Evolutionary conservation across 2,888 invertebrate genomes (phyloP), one percentile per base, ranked within the genome.

Genomic region (Marasmarcha lunaedactyla): DNA sequence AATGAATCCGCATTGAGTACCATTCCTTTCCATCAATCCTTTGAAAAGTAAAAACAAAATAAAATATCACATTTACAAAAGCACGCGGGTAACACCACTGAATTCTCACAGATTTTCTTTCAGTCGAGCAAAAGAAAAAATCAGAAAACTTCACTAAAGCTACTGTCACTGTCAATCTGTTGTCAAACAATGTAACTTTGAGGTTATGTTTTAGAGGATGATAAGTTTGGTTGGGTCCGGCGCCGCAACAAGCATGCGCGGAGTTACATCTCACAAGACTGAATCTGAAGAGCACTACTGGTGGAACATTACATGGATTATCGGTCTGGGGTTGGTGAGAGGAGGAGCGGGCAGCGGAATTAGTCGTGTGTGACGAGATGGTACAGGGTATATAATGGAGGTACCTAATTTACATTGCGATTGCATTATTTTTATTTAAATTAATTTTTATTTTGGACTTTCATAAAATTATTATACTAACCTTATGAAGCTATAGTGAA

Each of bases 181-280:
- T 20, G 20, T 20, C 20, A 20, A 20, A 20, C 20, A 20, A 20
- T 3, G 20, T 20, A 20, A 20, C 7, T 20, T 20, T 5, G 20
- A 20, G 20, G 20, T 20, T 20, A 47, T 48, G 36, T 13, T 39
- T 46, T 45, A 44, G 42, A 35, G 38, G 42, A 44, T 38, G 40
- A 41, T 43, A 42, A 40, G 44, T n/a, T n/a, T n/a, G 38, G 52
- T 52, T 50, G 51, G 68, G 67, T 71, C 66, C 50, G 56, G 61
- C 69, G 62, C 66, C 6, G 47, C 44, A 46, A 55, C 73, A 74
- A 68, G 73, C 66, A 66, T 65, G 57, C 71, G 69, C 68, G 56
- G 71, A 71, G 71, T 69, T 57, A 54, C 63, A 71, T 72, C 68
- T 69, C 63, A 63, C 58, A 59, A 62, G 60, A 77, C 76, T 78